These are phyloP conservation scores for Caenorhabditis sp. DNA, from an alignment of 2,888 invertebrate genomes.

Conservation along the genomic window DNA sequence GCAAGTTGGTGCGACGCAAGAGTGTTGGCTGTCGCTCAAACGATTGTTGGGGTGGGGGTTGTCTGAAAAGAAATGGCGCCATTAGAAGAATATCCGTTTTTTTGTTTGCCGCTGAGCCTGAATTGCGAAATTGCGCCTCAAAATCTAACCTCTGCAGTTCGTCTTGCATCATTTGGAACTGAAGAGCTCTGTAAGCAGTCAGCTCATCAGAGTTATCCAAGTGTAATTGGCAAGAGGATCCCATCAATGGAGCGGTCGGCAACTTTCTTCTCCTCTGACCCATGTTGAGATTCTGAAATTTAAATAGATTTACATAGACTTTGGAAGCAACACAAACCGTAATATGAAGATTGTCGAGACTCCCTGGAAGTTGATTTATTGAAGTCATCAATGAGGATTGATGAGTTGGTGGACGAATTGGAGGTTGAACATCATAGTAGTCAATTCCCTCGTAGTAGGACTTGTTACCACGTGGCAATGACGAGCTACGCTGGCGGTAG, in stretches of 20 bases:
- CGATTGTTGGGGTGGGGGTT: constrained; percentile 48
- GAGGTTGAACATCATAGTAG: constrained; percentile 44
- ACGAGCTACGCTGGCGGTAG: constrained; percentile 73
- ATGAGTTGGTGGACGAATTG: constrained; percentile 37
- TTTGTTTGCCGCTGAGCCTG: constrained; percentile 7
- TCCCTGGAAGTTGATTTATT: constrained; percentile 66
- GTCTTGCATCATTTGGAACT: constrained; percentile 64
- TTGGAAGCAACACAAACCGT: constrained; percentile 29
- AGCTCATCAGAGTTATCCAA: constrained; percentile 54
- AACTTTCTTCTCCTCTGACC: constrained; percentile 65
- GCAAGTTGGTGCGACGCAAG: constrained; percentile 50
- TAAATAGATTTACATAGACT: neutral
- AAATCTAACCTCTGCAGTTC: constrained; percentile 56
- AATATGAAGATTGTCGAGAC: constrained; percentile 71
- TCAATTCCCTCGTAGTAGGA: constrained; percentile 64
- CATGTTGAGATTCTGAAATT: constrained; percentile 55
- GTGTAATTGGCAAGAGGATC: constrained; percentile 61
- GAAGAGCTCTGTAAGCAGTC: constrained; percentile 56
- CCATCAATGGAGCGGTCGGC: constrained; percentile 69
- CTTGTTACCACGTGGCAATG: constrained; percentile 71
- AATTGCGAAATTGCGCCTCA: constrained; percentile 41
- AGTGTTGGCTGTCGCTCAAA: constrained; percentile 58
- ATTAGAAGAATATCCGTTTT: constrained; percentile 40
- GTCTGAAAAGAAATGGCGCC: constrained; percentile 49
- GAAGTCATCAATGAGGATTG: constrained; percentile 42